Percentiles rank a stretch among this genome's conserved stretches.
phyloP scores from a whole-genome alignment of 1,140 invertebrate species.

The Scylla paramamosain region DNA sequence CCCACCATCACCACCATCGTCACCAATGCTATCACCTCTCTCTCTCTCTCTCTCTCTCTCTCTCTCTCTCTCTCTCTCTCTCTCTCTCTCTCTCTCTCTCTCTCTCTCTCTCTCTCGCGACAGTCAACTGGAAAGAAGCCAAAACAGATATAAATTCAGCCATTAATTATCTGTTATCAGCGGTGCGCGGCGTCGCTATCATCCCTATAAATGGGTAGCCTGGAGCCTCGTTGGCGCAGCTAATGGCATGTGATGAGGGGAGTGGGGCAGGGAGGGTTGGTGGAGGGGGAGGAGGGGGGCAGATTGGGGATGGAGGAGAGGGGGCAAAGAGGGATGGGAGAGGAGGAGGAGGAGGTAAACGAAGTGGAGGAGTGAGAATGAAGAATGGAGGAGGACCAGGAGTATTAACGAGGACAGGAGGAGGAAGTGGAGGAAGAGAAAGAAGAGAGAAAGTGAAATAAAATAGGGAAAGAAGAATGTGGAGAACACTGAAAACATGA shows the following conservation, averaged over 20 bases:
- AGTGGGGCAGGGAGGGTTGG: neutral
- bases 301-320: neutral
- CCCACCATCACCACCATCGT: neutral
- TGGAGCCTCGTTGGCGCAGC: neutral
- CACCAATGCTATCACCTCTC: neutral
- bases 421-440: neutral
- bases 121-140: conserved; percentile 19
- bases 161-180: conserved; percentile 16
- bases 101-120: neutral
- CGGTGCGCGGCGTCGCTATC: neutral
- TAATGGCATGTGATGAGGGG: conserved; percentile 2
- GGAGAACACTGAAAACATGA: too few species aligned
- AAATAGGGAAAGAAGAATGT: neutral
- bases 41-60: neutral
- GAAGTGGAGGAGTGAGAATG: neutral
- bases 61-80: neutral
- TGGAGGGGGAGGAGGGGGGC: neutral
- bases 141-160: conserved; percentile 15
- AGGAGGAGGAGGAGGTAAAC: neutral
- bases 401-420: neutral
- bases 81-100: too few species aligned
- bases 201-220: neutral
- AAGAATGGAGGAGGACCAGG: too few species aligned
- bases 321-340: neutral
- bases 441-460: neutral